phyloP scores from a whole-genome alignment of 2,797 vertebrate genomes.

The Xiphophorus birchmanni region DNA sequence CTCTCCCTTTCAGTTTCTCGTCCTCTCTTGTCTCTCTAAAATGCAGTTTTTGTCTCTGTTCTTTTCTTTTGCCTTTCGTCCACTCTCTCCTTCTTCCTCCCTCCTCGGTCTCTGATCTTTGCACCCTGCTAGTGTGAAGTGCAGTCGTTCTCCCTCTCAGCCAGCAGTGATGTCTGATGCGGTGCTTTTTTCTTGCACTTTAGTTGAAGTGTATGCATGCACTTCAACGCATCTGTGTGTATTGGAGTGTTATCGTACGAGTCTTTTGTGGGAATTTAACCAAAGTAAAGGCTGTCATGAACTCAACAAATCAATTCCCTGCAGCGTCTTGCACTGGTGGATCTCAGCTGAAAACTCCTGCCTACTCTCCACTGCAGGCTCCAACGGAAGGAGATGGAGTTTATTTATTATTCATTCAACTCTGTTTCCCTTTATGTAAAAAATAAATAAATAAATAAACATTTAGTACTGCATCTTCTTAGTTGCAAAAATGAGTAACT shows the following conservation, averaged over 20 bases:
- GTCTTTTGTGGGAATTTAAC: slow-evolving; percentile 63
- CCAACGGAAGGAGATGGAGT: slow-evolving; percentile 37
- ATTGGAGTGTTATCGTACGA: slow-evolving; percentile 20
- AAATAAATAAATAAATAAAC: slow-evolving; percentile 21
- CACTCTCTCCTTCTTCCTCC: slow-evolving; percentile 30
- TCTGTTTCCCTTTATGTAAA: not conserved
- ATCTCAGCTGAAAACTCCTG: slow-evolving; percentile 59
- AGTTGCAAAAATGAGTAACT: slow-evolving; percentile 44
- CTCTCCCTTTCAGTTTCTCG: slow-evolving; percentile 22
- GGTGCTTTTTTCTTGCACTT: slow-evolving; percentile 31
- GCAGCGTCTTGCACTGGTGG: slow-evolving; percentile 55
- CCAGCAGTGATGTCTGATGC: slow-evolving; percentile 39
- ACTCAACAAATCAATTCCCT: slow-evolving; percentile 70
- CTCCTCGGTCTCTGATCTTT: slow-evolving; percentile 53
- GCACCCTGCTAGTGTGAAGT: slow-evolving; percentile 50
- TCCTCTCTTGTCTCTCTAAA: slow-evolving; percentile 44
- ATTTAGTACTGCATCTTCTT: slow-evolving; percentile 41
- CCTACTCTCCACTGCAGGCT: slow-evolving; percentile 47
- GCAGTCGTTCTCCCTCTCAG: slow-evolving; percentile 44
- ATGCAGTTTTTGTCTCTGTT: slow-evolving; percentile 27
- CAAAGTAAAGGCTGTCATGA: slow-evolving; percentile 65
- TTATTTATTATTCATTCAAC: slow-evolving; percentile 69
- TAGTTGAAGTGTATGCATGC: slow-evolving; percentile 10
- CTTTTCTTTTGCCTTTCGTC: slow-evolving; percentile 19
- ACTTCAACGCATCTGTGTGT: slow-evolving; percentile 15